Conservation (phyloP, 2,888 invertebrate species). For the Luffia ferchaultella region DNA sequence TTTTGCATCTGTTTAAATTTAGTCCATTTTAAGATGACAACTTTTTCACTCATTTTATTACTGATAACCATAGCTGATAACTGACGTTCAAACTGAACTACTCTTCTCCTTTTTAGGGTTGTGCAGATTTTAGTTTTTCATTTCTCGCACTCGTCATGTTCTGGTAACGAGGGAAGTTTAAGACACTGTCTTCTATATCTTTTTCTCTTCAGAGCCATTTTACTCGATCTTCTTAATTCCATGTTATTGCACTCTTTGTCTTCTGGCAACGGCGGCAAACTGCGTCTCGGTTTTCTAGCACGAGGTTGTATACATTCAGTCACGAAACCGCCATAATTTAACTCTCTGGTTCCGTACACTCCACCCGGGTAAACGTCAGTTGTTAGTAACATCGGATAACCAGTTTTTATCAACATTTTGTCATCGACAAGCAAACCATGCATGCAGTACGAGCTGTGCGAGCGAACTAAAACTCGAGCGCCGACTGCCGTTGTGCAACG, state of each 20-base stretch:
- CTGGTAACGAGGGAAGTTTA: constrained; percentile 40
- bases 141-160: constrained; percentile 34
- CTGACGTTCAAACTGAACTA: too few species aligned
- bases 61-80: too few species aligned
- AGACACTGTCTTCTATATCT: constrained; percentile 39
- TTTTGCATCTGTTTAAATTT: too few species aligned
- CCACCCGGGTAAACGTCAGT: constrained; percentile 36
- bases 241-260: constrained; percentile 47
- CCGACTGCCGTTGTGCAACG: constrained; percentile 11
- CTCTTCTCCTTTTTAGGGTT: too few species aligned
- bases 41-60: too few species aligned
- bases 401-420: constrained; percentile 42
- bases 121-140: too few species aligned
- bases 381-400: constrained; percentile 25
- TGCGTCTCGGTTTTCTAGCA: constrained; percentile 34
- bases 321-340: constrained; percentile 26
- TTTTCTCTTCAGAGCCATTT: constrained; percentile 30
- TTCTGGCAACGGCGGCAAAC: constrained; percentile 44
- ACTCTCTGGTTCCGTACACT: constrained; percentile 38
- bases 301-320: constrained; percentile 43
- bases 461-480: constrained; percentile 23
- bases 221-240: constrained; percentile 36
- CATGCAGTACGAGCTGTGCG: constrained; percentile 22
- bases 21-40: too few species aligned
- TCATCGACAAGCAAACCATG: constrained; percentile 18